A percentile compares a stretch with the other conserved stretches of the same genome.
These are phyloP conservation scores for Dysdera silvatica DNA, from an alignment of 1,140 invertebrate genomes.

Conservation along the genomic window DNA sequence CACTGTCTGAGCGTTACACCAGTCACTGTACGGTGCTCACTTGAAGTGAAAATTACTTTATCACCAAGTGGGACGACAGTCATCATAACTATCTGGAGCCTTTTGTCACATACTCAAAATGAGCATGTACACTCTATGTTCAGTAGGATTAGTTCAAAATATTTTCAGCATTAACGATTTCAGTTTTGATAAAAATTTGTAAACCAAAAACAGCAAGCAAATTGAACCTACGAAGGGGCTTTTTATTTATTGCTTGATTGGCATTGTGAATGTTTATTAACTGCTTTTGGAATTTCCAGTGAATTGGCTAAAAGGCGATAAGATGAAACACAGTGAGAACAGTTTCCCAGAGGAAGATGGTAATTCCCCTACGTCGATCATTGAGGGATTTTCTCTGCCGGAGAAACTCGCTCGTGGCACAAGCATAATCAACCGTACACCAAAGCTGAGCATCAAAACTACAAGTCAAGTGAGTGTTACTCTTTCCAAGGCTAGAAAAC, in stretches of 20 bases:
- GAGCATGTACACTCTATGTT: too few species aligned
- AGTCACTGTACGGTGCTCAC: too few species aligned
- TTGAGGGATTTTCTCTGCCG: slow-evolving; percentile 24
- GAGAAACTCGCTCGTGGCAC: slow-evolving; percentile 25
- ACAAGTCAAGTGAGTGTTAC: slow-evolving; percentile 52
- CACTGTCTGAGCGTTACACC: too few species aligned
- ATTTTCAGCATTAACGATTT: too few species aligned
- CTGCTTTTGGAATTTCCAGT: not conserved
- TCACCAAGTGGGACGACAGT: too few species aligned
- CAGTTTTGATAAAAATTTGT: too few species aligned
- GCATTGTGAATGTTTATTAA: not conserved
- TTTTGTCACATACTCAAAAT: too few species aligned
- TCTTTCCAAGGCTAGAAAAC: slow-evolving; percentile 65
- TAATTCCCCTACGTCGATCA: slow-evolving; percentile 14
- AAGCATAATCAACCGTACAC: slow-evolving; percentile 24
- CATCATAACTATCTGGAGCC: too few species aligned
- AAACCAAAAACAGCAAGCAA: too few species aligned
- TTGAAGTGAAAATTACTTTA: too few species aligned
- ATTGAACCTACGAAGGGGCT: too few species aligned
- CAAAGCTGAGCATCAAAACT: slow-evolving; percentile 37
- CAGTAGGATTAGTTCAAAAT: too few species aligned
- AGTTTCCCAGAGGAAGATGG: slow-evolving; percentile 34
- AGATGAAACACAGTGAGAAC: slow-evolving; percentile 29
- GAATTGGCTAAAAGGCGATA: slow-evolving; percentile 52
- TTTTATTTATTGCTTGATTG: not conserved